Percentiles rank a stretch among this genome's conserved stretches.
Conservation (phyloP, 2,797 vertebrate species). For the Poecilia picta region DNA sequence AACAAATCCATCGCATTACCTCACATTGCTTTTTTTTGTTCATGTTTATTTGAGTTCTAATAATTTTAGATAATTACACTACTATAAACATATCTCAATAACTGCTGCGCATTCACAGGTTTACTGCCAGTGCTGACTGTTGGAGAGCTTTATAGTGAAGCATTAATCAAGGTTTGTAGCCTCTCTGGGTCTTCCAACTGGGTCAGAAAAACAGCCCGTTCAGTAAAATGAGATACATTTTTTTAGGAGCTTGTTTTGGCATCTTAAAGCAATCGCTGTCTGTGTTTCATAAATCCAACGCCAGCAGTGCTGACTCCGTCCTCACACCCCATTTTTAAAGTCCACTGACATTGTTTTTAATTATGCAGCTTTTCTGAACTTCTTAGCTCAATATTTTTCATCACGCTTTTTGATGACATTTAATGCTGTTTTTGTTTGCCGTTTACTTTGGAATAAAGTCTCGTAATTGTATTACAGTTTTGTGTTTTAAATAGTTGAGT, state of each 20-base stretch:
- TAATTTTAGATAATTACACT: conserved; percentile 13
- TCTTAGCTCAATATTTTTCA: conserved; percentile 7
- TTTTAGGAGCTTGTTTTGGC: conserved; percentile 50
- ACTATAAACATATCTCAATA: conserved; percentile 24
- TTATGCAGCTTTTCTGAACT: conserved; percentile 4
- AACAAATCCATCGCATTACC: background rate
- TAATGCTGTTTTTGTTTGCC: background rate
- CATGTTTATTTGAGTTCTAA: conserved; percentile 11
- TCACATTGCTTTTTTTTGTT: background rate
- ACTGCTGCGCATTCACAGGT: conserved; percentile 33
- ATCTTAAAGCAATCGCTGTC: conserved; percentile 39
- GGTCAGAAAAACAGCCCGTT: conserved; percentile 58
- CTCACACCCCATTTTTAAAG: background rate
- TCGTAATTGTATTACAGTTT: background rate
- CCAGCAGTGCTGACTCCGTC: conserved; percentile 42
- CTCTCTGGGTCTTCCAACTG: conserved; percentile 49
- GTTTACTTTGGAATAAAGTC: background rate
- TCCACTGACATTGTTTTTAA: conserved; percentile 29
- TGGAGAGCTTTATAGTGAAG: conserved; percentile 40
- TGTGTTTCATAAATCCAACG: conserved; percentile 49
- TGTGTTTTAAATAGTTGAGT: background rate
- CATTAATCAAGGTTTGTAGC: conserved; percentile 54
- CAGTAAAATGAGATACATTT: conserved; percentile 41
- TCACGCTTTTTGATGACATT: conserved; percentile 8
- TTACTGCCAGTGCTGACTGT: background rate